Base-by-base conservation (phyloP, 2,797 vertebrate genomes). In the Phylloscopus collybita region DNA sequence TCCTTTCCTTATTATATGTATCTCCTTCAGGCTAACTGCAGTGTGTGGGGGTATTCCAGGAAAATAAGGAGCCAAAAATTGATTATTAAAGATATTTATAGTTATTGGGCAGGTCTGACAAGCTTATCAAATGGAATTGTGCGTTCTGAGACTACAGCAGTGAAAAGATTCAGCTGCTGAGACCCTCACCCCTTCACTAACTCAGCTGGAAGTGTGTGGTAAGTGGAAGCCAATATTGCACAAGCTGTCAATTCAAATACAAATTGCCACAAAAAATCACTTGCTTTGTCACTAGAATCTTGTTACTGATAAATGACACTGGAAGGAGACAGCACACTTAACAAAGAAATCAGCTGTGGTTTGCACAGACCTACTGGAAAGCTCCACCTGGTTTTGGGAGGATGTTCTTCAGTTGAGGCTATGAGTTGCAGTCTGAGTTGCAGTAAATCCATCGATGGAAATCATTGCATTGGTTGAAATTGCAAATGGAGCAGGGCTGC, bases 301-400 rank as follows among this genome's bases (percentile, higher is more conserved):
- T 3, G 1, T 59, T 62, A 45, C 38, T 45, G 34, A 47, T 72
- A 44, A 42, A 45, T 17, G n/a, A 45, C 0, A 0, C 27, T n/a
- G 11, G 42, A 70, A 61, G 21, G 30, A 40, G 16, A 30, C 18
- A 16, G 15, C 51, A 10, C 18, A 53, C 27, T 61, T 73, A 49
- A 18, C 22, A 44, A 42, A 42, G 56, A 32, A 40, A 10, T 26
- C 36, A 61, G 29, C 9, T 10, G 5, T 11, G 51, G 7, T 19
- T 73, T 65, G 25, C 27, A 32, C 11, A 65, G 26, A 42, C 6
- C 14, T 70, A 13, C 8, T 12, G 32, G 30, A 75, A 51, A 30
- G 3, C 9, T 53, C 60, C 51, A 12, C 1, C 2, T 57, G 27
- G 3, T 44, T 88, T 72, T 72, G 60, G 21, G 30, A 83, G 42